These are phyloP conservation scores for Drosophila algonquin DNA, from an alignment of 2,888 invertebrate species.

Conservation along the genomic window DNA sequence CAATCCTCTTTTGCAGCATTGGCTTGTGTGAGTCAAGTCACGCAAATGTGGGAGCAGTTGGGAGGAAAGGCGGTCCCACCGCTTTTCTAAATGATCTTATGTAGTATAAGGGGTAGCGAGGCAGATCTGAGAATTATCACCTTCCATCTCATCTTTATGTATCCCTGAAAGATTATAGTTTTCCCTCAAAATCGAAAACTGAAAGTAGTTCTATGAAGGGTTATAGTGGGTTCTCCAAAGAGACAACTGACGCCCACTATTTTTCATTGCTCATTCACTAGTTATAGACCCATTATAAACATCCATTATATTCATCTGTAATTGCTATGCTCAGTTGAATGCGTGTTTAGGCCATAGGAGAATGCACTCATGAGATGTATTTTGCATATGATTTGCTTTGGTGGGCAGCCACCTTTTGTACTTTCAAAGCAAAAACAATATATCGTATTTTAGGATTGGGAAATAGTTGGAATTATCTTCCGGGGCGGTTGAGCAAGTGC, in stretches of 20 bases:
- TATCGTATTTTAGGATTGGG: background rate
- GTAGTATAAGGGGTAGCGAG: background rate
- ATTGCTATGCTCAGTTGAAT: background rate
- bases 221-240: background rate
- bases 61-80: background rate
- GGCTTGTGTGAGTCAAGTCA: background rate
- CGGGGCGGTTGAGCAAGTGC: background rate
- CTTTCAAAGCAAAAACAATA: slow-evolving; percentile 14
- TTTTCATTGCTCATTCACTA: background rate
- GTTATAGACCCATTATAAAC: background rate
- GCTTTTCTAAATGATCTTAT: background rate
- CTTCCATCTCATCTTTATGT: too few relatives aligned
- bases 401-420: slow-evolving; percentile 39
- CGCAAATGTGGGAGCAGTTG: background rate
- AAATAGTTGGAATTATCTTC: background rate
- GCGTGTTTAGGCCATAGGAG: slow-evolving; percentile 48
- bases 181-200: background rate
- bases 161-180: too few relatives aligned
- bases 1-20: slow-evolving; percentile 24
- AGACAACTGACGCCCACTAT: background rate
- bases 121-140: too few relatives aligned
- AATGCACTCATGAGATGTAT: slow-evolving; percentile 14
- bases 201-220: background rate
- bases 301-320: background rate
- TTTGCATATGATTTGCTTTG: slow-evolving; percentile 25